Evolutionary conservation across 2,797 vertebrate genomes (phyloP).

Genomic region (Vireo griseus): DNA sequence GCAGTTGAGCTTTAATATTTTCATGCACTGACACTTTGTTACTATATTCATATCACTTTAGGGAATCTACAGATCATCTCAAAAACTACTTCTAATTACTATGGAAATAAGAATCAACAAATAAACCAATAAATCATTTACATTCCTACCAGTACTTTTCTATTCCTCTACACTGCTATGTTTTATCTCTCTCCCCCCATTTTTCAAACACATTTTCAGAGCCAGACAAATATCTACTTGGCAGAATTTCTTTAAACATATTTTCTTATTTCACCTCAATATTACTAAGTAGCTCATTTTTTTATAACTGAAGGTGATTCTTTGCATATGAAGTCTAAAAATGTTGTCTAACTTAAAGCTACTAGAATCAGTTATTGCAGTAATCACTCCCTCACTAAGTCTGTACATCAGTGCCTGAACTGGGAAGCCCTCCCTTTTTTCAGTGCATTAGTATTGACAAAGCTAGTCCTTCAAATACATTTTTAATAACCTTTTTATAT

Average conservation of each 20-base stretch:
- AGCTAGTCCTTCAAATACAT: constrained; percentile 38
- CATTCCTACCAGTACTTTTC: not conserved
- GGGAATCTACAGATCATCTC: not conserved
- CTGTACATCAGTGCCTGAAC: constrained; percentile 28
- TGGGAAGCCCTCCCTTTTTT: constrained; percentile 41
- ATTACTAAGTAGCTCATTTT: not conserved
- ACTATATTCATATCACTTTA: not conserved
- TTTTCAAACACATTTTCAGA: constrained; percentile 3
- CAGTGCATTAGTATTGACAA: constrained; percentile 60
- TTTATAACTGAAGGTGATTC: constrained; percentile 15
- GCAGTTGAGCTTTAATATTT: not conserved
- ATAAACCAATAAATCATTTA: constrained; percentile 6
- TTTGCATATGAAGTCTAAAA: constrained; percentile 62
- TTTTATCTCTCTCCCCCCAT: not conserved
- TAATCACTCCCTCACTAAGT: constrained; percentile 58
- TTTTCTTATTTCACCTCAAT: constrained; percentile 24
- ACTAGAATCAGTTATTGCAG: constrained; percentile 66
- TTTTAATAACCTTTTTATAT: constrained; percentile 57
- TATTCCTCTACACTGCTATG: not conserved
- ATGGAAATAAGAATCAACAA: constrained; percentile 23
- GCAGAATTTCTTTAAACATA: not conserved
- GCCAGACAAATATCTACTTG: not conserved
- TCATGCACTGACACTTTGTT: not conserved
- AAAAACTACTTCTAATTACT: not conserved
- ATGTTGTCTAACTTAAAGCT: constrained; percentile 59